Conservation (phyloP, 2,797 vertebrate genomes). For the Ibycter americanus region DNA sequence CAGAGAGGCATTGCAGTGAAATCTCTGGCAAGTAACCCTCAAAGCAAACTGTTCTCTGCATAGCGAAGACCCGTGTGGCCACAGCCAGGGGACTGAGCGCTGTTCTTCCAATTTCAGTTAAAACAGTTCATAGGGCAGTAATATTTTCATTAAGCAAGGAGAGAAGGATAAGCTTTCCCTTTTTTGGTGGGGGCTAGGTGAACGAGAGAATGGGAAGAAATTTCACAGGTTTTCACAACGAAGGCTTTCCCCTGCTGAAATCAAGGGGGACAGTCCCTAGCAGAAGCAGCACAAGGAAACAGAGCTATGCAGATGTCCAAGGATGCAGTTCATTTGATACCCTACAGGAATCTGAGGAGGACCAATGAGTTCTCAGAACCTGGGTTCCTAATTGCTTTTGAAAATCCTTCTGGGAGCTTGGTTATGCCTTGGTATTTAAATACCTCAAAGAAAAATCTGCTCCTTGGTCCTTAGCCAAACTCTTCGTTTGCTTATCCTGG, state of each 20-base stretch:
- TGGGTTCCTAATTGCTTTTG: background rate
- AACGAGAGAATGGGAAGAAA: background rate
- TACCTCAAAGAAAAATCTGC: background rate
- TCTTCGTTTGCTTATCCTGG: background rate
- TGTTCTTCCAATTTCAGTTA: background rate
- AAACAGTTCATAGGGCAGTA: background rate
- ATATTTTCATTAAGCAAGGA: background rate
- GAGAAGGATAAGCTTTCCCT: background rate
- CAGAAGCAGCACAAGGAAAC: background rate
- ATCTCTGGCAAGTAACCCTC: background rate
- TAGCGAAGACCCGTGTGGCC: background rate
- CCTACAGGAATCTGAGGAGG: background rate
- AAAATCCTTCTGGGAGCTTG: slow-evolving; percentile 2
- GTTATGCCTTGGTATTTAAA: background rate
- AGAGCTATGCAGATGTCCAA: background rate
- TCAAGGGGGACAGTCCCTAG: background rate
- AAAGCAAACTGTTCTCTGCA: background rate
- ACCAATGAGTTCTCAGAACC: background rate
- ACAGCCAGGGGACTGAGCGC: fast-evolving
- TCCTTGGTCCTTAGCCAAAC: background rate
- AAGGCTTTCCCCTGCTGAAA: background rate
- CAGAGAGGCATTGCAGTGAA: background rate
- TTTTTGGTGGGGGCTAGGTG: background rate
- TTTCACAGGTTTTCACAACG: background rate
- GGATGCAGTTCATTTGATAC: background rate